Evolutionary conservation across 1,140 invertebrate species (phyloP).

Genomic region (Bombyx mori): DNA sequence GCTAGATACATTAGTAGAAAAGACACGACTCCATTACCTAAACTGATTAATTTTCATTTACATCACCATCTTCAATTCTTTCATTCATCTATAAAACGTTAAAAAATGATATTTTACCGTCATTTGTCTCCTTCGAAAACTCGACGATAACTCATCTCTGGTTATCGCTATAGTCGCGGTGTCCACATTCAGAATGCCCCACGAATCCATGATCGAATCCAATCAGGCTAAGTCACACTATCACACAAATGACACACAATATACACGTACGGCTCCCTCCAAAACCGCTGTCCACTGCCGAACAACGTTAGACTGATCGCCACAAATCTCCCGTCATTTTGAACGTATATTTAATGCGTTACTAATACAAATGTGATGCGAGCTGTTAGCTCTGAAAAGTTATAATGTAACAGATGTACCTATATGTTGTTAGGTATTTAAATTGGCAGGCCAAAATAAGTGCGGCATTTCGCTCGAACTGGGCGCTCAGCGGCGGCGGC

Average conservation of each 20-base stretch:
- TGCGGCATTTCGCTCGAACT: conserved; percentile 67
- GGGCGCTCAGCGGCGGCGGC: conserved; percentile 32
- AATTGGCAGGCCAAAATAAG: conserved; percentile 71
- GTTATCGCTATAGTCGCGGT: conserved; percentile 73
- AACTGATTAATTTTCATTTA: too few relatives aligned
- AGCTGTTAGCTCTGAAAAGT: background rate
- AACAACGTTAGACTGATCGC: too few relatives aligned
- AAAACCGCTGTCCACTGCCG: background rate
- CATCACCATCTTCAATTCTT: too few relatives aligned
- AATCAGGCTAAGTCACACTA: too few relatives aligned
- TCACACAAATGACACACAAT: background rate
- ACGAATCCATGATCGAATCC: conserved; percentile 72
- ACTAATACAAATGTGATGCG: background rate
- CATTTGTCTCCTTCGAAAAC: conserved; percentile 68
- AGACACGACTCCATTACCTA: too few relatives aligned
- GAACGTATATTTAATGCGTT: background rate
- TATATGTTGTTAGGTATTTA: conserved; percentile 51
- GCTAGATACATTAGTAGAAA: too few relatives aligned
- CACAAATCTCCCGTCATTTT: too few relatives aligned
- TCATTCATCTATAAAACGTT: too few relatives aligned
- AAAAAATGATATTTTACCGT: conserved; percentile 58
- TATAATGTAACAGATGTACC: conserved; percentile 18
- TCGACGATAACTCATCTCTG: conserved; percentile 73
- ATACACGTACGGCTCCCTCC: background rate
- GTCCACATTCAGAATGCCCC: conserved; percentile 76